Evolutionary conservation across 2,797 vertebrate genomes (phyloP).

Genomic region (Periparus ater): DNA sequence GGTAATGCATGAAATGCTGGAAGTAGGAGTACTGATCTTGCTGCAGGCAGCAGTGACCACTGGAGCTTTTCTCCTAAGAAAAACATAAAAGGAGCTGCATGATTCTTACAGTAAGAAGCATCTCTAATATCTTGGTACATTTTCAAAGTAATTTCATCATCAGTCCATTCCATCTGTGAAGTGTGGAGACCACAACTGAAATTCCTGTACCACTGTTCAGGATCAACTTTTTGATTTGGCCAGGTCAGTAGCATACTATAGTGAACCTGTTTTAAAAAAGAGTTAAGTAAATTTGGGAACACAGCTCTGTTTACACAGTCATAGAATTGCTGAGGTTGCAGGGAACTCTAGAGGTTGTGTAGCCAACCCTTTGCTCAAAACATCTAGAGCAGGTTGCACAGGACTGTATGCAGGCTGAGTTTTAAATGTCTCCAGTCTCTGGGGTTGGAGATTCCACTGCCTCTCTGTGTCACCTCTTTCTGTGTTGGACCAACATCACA

Average conservation of each 20-base stretch:
- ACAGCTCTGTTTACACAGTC: not conserved
- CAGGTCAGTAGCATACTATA: not conserved
- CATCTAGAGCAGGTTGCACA: not conserved
- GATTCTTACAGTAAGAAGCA: not conserved
- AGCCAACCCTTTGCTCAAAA: not conserved
- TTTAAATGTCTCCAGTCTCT: not conserved
- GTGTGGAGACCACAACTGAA: not conserved
- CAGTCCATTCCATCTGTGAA: not conserved
- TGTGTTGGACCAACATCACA: not conserved
- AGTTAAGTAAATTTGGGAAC: not conserved
- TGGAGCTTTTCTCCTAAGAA: not conserved
- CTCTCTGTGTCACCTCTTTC: not conserved
- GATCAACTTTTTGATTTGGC: not conserved
- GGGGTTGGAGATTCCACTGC: not conserved
- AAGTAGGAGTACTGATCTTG: not conserved
- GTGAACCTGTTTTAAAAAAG: not conserved
- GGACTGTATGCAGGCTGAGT: not conserved
- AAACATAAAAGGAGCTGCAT: not conserved
- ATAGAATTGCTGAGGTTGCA: not conserved
- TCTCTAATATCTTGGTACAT: not conserved
- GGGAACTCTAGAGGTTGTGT: not conserved
- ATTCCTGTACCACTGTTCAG: not conserved
- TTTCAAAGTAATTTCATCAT: not conserved
- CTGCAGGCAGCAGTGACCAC: not conserved
- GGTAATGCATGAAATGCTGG: not conserved